Conservation (phyloP, 2,888 invertebrate species). For the Emmelina monodactyla region DNA sequence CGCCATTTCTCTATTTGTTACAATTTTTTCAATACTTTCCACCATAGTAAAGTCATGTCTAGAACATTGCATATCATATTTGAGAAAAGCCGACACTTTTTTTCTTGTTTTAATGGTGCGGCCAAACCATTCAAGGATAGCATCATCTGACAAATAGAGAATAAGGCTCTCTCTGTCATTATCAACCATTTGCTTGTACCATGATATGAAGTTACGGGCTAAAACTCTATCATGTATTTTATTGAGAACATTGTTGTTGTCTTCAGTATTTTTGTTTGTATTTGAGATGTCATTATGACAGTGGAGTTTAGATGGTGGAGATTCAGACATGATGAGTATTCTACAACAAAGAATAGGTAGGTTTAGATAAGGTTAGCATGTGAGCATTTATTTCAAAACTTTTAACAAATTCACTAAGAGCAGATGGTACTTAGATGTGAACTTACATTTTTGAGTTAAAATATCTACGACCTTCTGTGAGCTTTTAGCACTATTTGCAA, state of each 20-base stretch:
- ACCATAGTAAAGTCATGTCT: slow-evolving; percentile 57
- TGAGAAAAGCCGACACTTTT: slow-evolving; percentile 65
- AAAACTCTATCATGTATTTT: slow-evolving; percentile 31
- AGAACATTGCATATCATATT: slow-evolving; percentile 58
- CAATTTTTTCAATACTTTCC: slow-evolving; percentile 42
- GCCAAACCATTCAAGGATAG: slow-evolving; percentile 71
- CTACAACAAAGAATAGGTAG: background rate
- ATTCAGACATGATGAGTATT: slow-evolving; percentile 27
- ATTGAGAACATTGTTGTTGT: slow-evolving; percentile 27
- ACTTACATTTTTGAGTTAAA: slow-evolving; percentile 42
- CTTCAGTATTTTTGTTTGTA: slow-evolving; percentile 17
- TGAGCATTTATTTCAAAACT: too few species aligned
- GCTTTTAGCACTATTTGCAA: slow-evolving; percentile 39
- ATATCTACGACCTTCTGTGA: slow-evolving; percentile 46
- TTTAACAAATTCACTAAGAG: too few species aligned
- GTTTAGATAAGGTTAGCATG: too few species aligned
- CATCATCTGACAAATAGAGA: slow-evolving; percentile 56
- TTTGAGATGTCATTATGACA: slow-evolving; percentile 7
- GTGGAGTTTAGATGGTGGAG: slow-evolving; percentile 26
- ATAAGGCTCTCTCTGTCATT: slow-evolving; percentile 52
- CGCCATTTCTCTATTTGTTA: slow-evolving; percentile 27
- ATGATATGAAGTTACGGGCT: slow-evolving; percentile 47
- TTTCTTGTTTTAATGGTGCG: slow-evolving; percentile 65
- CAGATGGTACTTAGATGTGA: background rate
- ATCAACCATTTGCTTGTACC: slow-evolving; percentile 59